A percentile compares a stretch with the other conserved stretches of the same genome.
These are phyloP conservation scores for Chloropsis cyanopogon DNA, from an alignment of 2,113 vertebrate species.

Conservation along the genomic window DNA sequence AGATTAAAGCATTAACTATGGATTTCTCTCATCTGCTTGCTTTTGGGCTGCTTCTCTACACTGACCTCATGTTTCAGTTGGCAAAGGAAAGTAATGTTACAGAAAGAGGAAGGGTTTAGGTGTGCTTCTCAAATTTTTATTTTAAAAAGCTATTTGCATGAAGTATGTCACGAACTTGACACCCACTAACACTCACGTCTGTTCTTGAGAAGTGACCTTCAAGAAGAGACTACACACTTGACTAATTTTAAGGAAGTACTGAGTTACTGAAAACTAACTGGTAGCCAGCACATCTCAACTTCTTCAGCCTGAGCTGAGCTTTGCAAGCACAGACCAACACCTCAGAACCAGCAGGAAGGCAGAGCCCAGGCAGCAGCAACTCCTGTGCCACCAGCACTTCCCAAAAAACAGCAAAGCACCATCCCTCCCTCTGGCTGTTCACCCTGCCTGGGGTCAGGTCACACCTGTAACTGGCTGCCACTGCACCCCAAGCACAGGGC, in stretches of 20 bases:
- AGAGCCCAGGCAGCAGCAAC: not conserved
- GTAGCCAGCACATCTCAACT: not conserved
- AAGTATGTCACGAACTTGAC: conserved; percentile 26
- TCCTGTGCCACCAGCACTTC: not conserved
- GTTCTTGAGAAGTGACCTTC: conserved; percentile 34
- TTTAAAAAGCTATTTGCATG: conserved; percentile 67
- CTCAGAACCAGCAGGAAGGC: not conserved
- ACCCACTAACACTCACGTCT: not conserved
- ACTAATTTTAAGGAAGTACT: conserved; percentile 70
- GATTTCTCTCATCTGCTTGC: not conserved
- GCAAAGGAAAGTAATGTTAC: not conserved
- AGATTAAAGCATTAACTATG: not conserved
- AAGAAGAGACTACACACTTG: conserved; percentile 37
- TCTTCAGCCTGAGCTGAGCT: not conserved
- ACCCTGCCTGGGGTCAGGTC: not conserved
- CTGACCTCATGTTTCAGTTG: not conserved
- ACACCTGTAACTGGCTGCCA: not conserved
- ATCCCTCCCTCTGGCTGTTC: not conserved
- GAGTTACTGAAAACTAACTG: conserved; percentile 28
- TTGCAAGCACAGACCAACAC: not conserved
- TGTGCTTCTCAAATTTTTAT: conserved; percentile 21
- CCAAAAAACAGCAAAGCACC: not conserved
- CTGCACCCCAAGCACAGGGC: not conserved
- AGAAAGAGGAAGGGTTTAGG: not conserved
- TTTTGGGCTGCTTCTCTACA: not conserved